Base-by-base conservation (phyloP, 2,113 vertebrate species). In the Eira barbara region DNA sequence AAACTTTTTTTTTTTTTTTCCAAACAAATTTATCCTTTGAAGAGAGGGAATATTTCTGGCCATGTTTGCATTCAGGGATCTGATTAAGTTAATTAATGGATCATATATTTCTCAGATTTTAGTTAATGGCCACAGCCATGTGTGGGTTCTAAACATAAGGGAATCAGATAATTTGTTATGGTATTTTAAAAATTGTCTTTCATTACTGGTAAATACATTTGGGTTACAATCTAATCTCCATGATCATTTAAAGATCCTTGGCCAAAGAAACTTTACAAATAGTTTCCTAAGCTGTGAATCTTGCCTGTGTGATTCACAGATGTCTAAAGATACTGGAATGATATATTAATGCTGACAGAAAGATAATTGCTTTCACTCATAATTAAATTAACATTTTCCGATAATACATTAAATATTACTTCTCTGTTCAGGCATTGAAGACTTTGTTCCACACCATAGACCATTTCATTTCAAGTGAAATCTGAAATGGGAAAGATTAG, bases 351-450 rank as follows among this genome's bases (percentile, higher is more conserved):
- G 59, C 42, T 79, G 92, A 96, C 78, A 88, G 67, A 82, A 95
- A 89, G 87, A 55, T 63, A 83, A 96, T 95, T 91, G 69, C 52
- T 86, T 96, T 84, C 34, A 93, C 36, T 96, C 67, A 71, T 90
- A 93, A 95, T 96, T 94, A 86, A 94, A 94, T 91, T 89, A 91
- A 88, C 47, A 55, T 74, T 97, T 95, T 81, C 52, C 47, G 10
- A 67, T 95, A 79, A 92, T 55, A 12, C 27, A 42, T 88, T 83
- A 93, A 95, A 47, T 97, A 71, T 93, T 49, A 81, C 17, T 93
- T 90, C 71, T 84, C 86, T 79, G 31, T 63, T 81, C 71, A 90
- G 61, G 34, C 45, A 25, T 71, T 57, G 39, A 93, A 91, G 29
- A 89, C 59, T 95, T 94, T 84, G 52, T 74, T 82, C 65, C 42